phyloP scores from a whole-genome alignment of 2,888 invertebrate species.

The Choreutis nemorana region DNA sequence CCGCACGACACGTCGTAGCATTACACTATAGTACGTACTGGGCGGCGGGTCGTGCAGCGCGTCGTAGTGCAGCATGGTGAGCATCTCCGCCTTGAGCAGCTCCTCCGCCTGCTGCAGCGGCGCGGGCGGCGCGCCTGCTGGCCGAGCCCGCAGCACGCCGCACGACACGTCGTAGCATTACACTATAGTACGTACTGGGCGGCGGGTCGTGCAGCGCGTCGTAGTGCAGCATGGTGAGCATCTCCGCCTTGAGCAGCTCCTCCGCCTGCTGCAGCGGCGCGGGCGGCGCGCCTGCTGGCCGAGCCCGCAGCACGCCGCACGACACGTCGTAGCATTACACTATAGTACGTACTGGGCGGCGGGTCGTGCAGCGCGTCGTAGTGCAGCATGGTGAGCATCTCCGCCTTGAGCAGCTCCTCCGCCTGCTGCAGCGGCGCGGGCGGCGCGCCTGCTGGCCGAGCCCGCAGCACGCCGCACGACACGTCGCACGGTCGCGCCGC shows the following conservation, averaged over 20 bases:
- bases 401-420: constrained; percentile 94
- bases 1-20: too few species aligned
- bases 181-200: constrained; percentile 23
- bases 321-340: too few species aligned
- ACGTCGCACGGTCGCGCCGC: constrained; percentile 87
- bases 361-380: constrained; percentile 89
- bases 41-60: constrained; percentile 77
- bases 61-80: constrained; percentile 93
- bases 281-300: constrained; percentile 78
- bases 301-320: constrained; percentile 77
- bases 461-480: constrained; percentile 81
- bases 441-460: constrained; percentile 76
- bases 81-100: constrained; percentile 95
- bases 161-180: too few species aligned
- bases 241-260: constrained; percentile 94
- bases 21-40: constrained; percentile 24
- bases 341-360: constrained; percentile 26
- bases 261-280: constrained; percentile 94
- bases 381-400: constrained; percentile 96
- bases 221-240: constrained; percentile 94
- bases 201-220: constrained; percentile 85
- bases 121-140: constrained; percentile 79
- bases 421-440: constrained; percentile 91
- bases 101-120: constrained; percentile 96
- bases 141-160: constrained; percentile 76